Evolutionary conservation across 2,113 vertebrate species (phyloP), one percentile per base, ranked within the genome.

Genomic region (Hepsetus odoe): DNA sequence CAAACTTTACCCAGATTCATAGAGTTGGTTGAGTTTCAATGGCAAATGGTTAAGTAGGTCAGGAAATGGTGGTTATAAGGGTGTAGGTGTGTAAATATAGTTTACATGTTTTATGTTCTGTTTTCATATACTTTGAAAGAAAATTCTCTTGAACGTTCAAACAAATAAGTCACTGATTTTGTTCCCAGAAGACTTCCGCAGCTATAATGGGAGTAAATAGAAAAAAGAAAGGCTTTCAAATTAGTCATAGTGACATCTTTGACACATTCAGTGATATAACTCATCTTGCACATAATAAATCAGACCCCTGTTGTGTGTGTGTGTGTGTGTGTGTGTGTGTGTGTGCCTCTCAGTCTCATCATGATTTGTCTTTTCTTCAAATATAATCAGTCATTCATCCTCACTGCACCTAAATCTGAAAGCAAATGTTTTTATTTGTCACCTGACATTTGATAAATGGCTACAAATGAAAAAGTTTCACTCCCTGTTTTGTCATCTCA

Each of bases 191-290:
- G 33, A 65, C 38, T 38, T 64, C 2, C 12, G 33, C 14, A 38
- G 24, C 26, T 28, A 14, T n/a, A 68, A 58, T 46, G 38, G 28
- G 6, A 70, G 55, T 49, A 70, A 70, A 61, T 24, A 76, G 65
- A 67, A 76, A 32, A 59, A 76, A 26, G 71, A 28, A 68, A 22
- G 64, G 30, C 20, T 33, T 79, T 38, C 58, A 28, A 70, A 76
- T 83, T 78, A 83, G 76, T 83, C 76, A 83, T 42, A 74, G 12
- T 55, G 66, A 67, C 26, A 82, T 40, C 28, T n/a, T 33, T 68
- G 76, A 65, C 66, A 76, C 33, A 70, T 49, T 74, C 30, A 26
- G 20, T 73, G 33, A 61, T 4, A 71, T 76, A 69, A 80, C 49
- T 84, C 69, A 77, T 74, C 65, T 44, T 49, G 65, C 56, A 74